These are phyloP conservation scores for Pseudorectes ferrugineus DNA, from an alignment of 2,113 vertebrate genomes.

Conservation along the genomic window DNA sequence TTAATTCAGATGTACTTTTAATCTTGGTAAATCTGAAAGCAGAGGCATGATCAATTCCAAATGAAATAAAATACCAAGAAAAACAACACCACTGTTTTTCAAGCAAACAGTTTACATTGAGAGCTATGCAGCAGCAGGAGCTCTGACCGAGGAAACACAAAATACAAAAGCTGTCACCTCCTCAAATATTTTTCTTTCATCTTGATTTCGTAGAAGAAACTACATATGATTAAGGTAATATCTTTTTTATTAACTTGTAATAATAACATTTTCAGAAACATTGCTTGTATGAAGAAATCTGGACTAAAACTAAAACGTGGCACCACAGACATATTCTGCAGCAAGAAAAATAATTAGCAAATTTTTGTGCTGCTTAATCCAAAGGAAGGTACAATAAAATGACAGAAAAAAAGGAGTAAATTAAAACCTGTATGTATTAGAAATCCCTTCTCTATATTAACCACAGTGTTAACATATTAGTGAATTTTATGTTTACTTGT, in stretches of 20 bases:
- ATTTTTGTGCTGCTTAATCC: neutral
- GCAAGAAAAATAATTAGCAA: constrained; percentile 27
- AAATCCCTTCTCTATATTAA: neutral
- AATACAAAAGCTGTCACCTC: neutral
- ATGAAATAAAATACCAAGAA: neutral
- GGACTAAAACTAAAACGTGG: neutral
- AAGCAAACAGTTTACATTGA: neutral
- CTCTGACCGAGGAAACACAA: neutral
- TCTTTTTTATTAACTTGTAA: constrained; percentile 6
- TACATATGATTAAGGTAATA: neutral
- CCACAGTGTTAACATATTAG: neutral
- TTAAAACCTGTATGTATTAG: neutral
- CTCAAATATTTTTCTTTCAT: neutral
- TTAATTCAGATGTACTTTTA: constrained; percentile 23
- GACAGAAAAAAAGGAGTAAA: neutral
- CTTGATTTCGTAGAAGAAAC: neutral
- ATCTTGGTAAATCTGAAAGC: neutral
- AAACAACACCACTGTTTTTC: neutral
- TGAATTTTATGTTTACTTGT: constrained; percentile 12
- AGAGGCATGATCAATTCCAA: neutral
- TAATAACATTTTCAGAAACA: neutral
- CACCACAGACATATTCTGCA: neutral
- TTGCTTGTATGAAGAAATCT: neutral
- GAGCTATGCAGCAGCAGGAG: neutral
- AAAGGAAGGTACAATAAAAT: neutral